These are phyloP conservation scores for Eulemur albifrons DNA, from an alignment of 2,797 vertebrate genomes.

Conservation along the genomic window DNA sequence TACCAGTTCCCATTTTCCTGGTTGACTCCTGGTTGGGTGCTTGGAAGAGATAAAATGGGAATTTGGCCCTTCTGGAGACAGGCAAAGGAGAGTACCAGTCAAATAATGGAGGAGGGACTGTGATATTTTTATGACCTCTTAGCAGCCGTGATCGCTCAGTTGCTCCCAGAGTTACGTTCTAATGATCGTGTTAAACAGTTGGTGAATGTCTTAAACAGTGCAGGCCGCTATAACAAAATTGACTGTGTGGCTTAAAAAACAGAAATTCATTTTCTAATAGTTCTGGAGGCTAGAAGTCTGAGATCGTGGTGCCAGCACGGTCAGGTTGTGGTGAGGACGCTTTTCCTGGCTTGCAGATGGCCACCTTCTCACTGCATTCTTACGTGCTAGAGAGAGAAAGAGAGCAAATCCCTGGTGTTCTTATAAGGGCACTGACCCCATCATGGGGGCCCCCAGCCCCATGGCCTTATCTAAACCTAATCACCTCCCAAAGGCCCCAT, in stretches of 20 bases:
- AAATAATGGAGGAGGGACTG: background rate
- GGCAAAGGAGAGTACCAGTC: background rate
- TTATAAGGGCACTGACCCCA: background rate
- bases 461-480: background rate
- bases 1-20: slow-evolving; percentile 12
- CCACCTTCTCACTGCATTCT: background rate
- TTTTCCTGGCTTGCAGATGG: background rate
- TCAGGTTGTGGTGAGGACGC: background rate
- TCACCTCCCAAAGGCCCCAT: background rate
- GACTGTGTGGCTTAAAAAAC: background rate
- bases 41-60: slow-evolving; percentile 12
- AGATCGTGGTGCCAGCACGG: background rate
- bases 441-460: background rate
- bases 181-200: background rate
- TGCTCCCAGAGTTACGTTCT: background rate
- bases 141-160: background rate
- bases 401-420: background rate
- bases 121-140: background rate
- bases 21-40: background rate
- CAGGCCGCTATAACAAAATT: background rate
- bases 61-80: background rate
- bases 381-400: background rate
- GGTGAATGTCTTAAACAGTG: background rate
- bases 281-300: background rate
- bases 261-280: background rate